phyloP scores from a whole-genome alignment of 2,888 invertebrate genomes.

The Patella caerulea region DNA sequence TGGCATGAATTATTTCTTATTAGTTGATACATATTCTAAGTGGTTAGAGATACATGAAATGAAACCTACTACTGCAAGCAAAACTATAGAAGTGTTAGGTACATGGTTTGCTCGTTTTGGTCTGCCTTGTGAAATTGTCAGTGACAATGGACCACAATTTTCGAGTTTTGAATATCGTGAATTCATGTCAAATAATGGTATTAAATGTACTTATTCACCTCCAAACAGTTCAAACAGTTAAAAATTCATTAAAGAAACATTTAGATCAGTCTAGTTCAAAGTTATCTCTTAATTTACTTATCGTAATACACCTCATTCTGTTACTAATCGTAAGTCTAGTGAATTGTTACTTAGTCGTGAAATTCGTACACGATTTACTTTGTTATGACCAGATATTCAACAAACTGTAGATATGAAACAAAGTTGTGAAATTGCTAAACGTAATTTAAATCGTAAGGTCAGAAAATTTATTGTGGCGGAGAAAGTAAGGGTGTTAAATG shows the following conservation, averaged over 20 bases:
- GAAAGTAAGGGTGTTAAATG: too few species aligned
- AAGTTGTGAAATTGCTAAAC: not conserved
- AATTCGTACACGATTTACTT: not conserved
- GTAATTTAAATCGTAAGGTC: too few species aligned
- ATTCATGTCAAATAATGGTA: too few species aligned
- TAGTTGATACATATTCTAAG: conserved; percentile 47
- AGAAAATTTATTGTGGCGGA: too few species aligned
- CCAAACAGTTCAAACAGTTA: conserved; percentile 40
- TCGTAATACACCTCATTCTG: conserved; percentile 5
- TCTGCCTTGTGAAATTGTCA: too few species aligned
- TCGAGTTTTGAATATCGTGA: too few species aligned
- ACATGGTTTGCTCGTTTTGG: too few species aligned
- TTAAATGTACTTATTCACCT: too few species aligned
- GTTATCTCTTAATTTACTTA: too few species aligned
- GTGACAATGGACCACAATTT: too few species aligned
- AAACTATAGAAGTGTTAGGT: too few species aligned
- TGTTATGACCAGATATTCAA: not conserved
- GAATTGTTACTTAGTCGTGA: not conserved
- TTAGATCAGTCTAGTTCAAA: not conserved
- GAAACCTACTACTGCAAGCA: not conserved
- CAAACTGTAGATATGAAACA: not conserved
- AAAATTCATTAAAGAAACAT: conserved; percentile 21
- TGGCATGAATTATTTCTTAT: conserved; percentile 40
- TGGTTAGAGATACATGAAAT: conserved; percentile 36
- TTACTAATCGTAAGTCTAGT: not conserved